These are phyloP conservation scores for Lithophane socia DNA, from an alignment of 2,888 invertebrate genomes.

Conservation along the genomic window DNA sequence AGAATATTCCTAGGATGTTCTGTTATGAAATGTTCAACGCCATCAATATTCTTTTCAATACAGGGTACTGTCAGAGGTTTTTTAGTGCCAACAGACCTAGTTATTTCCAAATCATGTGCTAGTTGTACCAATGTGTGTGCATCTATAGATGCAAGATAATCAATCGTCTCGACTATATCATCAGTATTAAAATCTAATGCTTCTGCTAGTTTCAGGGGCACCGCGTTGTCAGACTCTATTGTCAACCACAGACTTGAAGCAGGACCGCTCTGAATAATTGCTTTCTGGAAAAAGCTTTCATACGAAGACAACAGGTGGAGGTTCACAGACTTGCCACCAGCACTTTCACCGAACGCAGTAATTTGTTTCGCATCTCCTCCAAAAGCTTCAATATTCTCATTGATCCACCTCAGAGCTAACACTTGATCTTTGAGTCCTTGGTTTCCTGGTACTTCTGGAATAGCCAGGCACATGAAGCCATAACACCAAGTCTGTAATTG, in stretches of 20 bases:
- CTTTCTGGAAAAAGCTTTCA: conserved; percentile 49
- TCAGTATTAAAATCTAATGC: conserved; percentile 32
- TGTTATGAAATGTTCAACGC: conserved; percentile 42
- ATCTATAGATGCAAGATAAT: conserved; percentile 34
- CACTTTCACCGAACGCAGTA: conserved; percentile 70
- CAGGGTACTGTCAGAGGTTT: conserved; percentile 19
- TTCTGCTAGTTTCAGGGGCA: conserved; percentile 43
- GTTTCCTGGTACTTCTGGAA: conserved; percentile 72
- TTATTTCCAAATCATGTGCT: conserved; percentile 21
- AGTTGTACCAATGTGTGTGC: conserved; percentile 3
- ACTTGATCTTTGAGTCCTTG: conserved; percentile 74
- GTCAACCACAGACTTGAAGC: conserved; percentile 27
- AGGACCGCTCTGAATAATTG: conserved; percentile 55
- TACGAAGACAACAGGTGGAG: conserved; percentile 35
- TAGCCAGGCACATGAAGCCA: conserved; percentile 69
- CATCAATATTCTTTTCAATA: conserved; percentile 38
- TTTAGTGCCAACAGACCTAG: background rate
- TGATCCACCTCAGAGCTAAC: conserved; percentile 72
- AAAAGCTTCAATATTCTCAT: conserved; percentile 71
- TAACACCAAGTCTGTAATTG: conserved; percentile 59
- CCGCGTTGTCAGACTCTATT: conserved; percentile 1
- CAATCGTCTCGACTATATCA: conserved; percentile 31
- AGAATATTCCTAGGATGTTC: conserved; percentile 36
- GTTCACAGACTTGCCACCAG: conserved; percentile 66
- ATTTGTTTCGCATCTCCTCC: conserved; percentile 67